phyloP scores from a whole-genome alignment of 2,888 invertebrate genomes.

The Troides oblongomaculatus region DNA sequence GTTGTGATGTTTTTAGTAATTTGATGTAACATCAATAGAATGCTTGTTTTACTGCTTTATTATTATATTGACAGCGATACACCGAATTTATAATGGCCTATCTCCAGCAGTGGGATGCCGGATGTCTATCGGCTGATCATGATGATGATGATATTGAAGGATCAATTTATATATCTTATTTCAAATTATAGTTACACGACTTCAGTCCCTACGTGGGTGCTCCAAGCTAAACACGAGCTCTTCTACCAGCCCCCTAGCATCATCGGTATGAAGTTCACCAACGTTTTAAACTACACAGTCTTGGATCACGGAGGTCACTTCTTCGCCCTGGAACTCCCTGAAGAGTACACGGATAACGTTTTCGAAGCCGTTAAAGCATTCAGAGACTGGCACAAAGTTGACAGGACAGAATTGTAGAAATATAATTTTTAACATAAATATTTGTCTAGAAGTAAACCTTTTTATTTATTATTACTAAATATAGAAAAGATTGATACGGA shows the following conservation, averaged over 20 bases:
- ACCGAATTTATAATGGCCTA: too few species aligned
- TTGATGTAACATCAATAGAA: too few species aligned
- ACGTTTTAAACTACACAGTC: slow-evolving; percentile 83
- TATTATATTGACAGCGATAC: too few species aligned
- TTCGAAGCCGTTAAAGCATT: slow-evolving; percentile 58
- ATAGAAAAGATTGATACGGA: too few species aligned
- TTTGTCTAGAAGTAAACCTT: not conserved
- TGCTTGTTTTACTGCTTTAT: too few species aligned
- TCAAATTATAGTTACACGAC: slow-evolving; percentile 40
- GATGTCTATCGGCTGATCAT: too few species aligned
- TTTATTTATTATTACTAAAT: not conserved
- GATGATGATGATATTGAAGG: too few species aligned
- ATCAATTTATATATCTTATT: not conserved
- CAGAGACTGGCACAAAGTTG: slow-evolving; percentile 37
- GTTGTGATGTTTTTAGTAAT: not conserved
- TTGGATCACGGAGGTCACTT: slow-evolving; percentile 90
- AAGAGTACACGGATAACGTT: slow-evolving; percentile 84
- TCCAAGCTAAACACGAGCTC: slow-evolving; percentile 85
- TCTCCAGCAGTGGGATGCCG: too few species aligned
- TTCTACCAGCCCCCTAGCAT: slow-evolving; percentile 78
- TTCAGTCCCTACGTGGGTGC: slow-evolving; percentile 83
- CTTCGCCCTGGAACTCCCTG: slow-evolving; percentile 88
- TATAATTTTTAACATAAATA: not conserved
- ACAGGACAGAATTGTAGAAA: not conserved
- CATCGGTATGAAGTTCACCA: slow-evolving; percentile 78